Percentiles rank a stretch among this genome's conserved stretches.
Conservation (phyloP, 2,797 vertebrate genomes). For the Alcedo atthis region DNA sequence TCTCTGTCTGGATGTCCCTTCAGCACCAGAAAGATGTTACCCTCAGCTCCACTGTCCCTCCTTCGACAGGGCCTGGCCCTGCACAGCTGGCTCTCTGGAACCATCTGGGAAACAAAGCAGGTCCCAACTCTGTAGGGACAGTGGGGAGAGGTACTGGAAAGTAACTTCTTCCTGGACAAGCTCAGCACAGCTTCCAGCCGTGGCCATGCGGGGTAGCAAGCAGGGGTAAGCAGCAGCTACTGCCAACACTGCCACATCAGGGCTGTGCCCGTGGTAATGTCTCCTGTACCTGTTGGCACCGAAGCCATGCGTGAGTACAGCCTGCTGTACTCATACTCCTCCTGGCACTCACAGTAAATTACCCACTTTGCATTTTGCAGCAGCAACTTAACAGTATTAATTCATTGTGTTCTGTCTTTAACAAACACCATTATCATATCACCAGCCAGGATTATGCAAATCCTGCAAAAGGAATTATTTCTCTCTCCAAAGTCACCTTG, state of each 20-base stretch:
- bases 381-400: constrained; percentile 81
- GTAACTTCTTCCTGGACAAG: background rate
- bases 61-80: background rate
- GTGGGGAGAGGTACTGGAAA: background rate
- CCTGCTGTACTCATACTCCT: background rate
- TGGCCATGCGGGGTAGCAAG: background rate
- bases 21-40: background rate
- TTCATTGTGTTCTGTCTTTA: constrained; percentile 83
- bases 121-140: background rate
- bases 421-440: constrained; percentile 84
- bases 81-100: fast-evolving
- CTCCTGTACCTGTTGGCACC: background rate
- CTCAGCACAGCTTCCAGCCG: background rate
- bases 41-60: background rate
- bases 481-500: constrained; percentile 82
- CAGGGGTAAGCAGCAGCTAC: background rate
- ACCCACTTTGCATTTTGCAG: constrained; percentile 79
- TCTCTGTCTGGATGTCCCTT: background rate
- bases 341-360: constrained; percentile 71
- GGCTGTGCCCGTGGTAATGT: background rate
- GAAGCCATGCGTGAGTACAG: background rate
- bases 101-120: background rate
- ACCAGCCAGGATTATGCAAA: constrained; percentile 84
- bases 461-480: constrained; percentile 70
- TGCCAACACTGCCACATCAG: background rate